Percentiles rank a stretch among this genome's conserved stretches.
Conservation (phyloP, 2,888 invertebrate genomes). For the Polydrusus cervinus region DNA sequence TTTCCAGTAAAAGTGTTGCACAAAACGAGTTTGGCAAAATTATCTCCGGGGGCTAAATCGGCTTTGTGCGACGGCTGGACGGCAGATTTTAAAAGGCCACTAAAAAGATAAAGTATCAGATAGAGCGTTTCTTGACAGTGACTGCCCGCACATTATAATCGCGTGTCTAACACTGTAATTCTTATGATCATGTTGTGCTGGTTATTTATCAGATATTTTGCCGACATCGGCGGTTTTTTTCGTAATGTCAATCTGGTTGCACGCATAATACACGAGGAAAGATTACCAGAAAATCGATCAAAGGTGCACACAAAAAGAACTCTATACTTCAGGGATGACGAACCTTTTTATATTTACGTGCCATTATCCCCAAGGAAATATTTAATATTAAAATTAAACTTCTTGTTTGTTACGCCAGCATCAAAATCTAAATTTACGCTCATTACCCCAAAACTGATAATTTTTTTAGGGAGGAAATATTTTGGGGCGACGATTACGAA, state of each 20-base stretch:
- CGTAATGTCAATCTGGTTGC: conserved; percentile 1
- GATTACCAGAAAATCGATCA: not conserved
- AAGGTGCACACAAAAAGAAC: no score
- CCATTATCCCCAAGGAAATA: no score
- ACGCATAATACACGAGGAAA: conserved; percentile 8
- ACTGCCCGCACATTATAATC: conserved; percentile 50
- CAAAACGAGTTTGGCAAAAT: conserved; percentile 41
- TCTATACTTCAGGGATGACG: no score
- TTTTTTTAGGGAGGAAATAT: no score
- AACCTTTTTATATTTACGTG: no score
- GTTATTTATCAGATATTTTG: conserved; percentile 44
- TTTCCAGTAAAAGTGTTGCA: conserved; percentile 39
- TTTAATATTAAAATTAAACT: no score
- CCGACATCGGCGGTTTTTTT: conserved; percentile 39
- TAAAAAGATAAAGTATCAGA: conserved; percentile 41
- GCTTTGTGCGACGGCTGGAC: conserved; percentile 29
- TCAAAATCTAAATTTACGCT: no score
- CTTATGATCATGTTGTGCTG: conserved; percentile 38
- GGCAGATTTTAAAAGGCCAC: conserved; percentile 26
- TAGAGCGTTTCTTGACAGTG: conserved; percentile 43
- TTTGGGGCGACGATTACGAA: no score
- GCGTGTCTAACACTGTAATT: conserved; percentile 53
- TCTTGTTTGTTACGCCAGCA: no score
- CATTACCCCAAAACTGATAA: no score
- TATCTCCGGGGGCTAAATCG: conserved; percentile 44